A percentile compares a stretch with the other conserved stretches of the same genome.
Conservation (phyloP, 2,888 invertebrate species). For the Volucella inanis region DNA sequence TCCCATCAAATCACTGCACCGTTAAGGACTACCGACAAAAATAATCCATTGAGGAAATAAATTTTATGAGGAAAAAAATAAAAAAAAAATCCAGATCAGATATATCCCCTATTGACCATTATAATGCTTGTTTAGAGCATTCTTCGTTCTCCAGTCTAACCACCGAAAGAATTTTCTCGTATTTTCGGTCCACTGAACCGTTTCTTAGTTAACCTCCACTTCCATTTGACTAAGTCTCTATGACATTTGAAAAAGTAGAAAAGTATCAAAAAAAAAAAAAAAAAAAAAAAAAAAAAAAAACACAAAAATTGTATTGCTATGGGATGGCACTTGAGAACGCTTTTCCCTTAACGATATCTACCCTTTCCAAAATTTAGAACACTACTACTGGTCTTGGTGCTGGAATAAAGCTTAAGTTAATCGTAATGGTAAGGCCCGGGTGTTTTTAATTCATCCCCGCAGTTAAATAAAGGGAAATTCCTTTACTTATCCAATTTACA, state of each 20-base stretch:
- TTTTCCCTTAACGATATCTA: constrained; percentile 26
- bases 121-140: not conserved
- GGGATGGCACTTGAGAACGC: constrained; percentile 52
- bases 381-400: not conserved
- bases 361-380: not conserved
- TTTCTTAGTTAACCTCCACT: constrained; percentile 25
- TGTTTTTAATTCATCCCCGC: constrained; percentile 61
- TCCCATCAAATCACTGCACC: constrained; percentile 11
- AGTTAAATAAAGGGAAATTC: constrained; percentile 58
- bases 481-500: not conserved
- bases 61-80: constrained; percentile 4
- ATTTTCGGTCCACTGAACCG: constrained; percentile 48
- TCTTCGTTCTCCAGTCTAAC: not conserved
- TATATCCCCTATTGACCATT: constrained; percentile 6
- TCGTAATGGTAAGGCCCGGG: constrained; percentile 40
- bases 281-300: constrained; percentile 15
- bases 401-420: constrained; percentile 58
- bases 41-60: not conserved
- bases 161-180: constrained; percentile 19
- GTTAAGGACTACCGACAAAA: constrained; percentile 6
- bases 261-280: not conserved
- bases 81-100: constrained; percentile 13
- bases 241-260: constrained; percentile 22
- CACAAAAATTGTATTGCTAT: constrained; percentile 42
- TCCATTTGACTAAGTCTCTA: constrained; percentile 37